Percentiles rank a stretch among this genome's conserved stretches.
Conservation (phyloP, 1,140 invertebrate genomes). For the Drosophila sturtevanti region DNA sequence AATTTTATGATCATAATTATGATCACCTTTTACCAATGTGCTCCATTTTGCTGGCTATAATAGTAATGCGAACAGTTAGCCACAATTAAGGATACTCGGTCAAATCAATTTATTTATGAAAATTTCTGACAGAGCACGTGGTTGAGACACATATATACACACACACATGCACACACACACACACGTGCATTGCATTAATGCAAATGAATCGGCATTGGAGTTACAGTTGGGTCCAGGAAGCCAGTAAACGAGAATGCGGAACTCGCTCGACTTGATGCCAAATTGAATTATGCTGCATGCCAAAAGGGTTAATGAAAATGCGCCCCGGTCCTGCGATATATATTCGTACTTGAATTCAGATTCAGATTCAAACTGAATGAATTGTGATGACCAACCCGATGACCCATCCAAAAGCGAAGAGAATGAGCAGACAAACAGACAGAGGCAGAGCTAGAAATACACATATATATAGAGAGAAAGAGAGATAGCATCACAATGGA, state of each 20-base stretch:
- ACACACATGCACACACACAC: constrained; percentile 2
- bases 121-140: constrained; percentile 32
- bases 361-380: constrained; percentile 49
- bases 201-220: constrained; percentile 48
- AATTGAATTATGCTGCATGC: constrained; percentile 77
- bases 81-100: constrained; percentile 53
- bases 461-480: not conserved
- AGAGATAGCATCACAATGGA: not conserved
- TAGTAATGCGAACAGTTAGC: constrained; percentile 41
- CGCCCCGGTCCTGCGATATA: constrained; percentile 9
- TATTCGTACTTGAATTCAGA: constrained; percentile 34
- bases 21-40: not conserved
- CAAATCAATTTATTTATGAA: constrained; percentile 72
- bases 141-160: not conserved
- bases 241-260: constrained; percentile 31
- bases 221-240: constrained; percentile 20
- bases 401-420: constrained; percentile 4
- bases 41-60: constrained; percentile 3
- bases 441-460: not conserved
- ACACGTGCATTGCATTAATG: constrained; percentile 71
- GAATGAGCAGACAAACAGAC: constrained; percentile 31
- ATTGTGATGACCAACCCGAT: constrained; percentile 36
- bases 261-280: constrained; percentile 63
- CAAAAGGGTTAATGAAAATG: constrained; percentile 74
- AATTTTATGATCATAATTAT: not conserved